Base-by-base conservation (phyloP, 1,140 invertebrate species). In the Littorina saxatilis region DNA sequence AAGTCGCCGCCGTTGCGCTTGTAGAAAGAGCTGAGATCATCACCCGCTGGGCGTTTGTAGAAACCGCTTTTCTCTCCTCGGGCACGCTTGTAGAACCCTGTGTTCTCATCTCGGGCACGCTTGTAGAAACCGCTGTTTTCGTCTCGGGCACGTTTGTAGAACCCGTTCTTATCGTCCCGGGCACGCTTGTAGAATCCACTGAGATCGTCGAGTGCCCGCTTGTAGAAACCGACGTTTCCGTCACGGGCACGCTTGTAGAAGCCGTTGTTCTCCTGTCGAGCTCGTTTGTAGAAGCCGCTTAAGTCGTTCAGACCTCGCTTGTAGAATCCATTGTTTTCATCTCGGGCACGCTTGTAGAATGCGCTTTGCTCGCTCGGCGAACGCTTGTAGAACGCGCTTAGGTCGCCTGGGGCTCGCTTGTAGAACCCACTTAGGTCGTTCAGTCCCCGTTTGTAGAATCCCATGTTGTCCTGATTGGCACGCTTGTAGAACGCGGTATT, bases 171-270 rank as follows among this genome's bases (percentile, higher is more conserved):
- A n/a, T 37, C 39, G 39, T 50, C 29, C 4, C 9, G 17, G n/a
- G 37, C 58, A 7, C 58, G 32, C 23, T 40, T 66, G 52, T 66
- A 32, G 37, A 40, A 79, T 1, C 20, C 15, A 55, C 55, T 43
- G 17, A 70, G 3, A 29, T 7, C 13, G 23, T 43, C 13, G 0
- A 0, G 40, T 17, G 63, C 61, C 11, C 61, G 63, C 37, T 66
- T 50, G 40, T 39, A 63, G n/a, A 77, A 37, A 1, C 29, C n/a
- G 40, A 11, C 23, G 61, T 63, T 58, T 9, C 55, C 68, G 23
- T 72, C 68, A n/a, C 32, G 66, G 5, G 63, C 11, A 32, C 79
- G 66, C 47, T 80, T 80, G 79, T 80, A 80, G 66, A 80, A 80
- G 7, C 40, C 32, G 29, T 43, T 73, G 27, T 70, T 11, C 29